Base-by-base conservation (phyloP, 2,888 invertebrate genomes). In the Stegana nigrithorax region DNA sequence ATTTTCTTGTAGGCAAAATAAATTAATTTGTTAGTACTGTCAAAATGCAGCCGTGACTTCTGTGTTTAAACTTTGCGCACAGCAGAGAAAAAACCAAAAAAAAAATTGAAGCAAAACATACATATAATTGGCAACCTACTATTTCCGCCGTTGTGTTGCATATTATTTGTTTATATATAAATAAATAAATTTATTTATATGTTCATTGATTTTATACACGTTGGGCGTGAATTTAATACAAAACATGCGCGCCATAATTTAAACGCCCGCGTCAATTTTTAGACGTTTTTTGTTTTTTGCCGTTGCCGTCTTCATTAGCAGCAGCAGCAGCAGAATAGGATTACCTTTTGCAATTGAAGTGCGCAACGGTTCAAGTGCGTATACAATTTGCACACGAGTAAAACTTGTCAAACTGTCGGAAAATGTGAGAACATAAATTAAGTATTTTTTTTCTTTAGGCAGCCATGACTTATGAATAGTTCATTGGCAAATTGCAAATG, bases 341-440 rank as follows among this genome's bases (percentile, higher is more conserved):
- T 7, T 29, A 7, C 29, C 5, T 29, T 29, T 29, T 29, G 5
- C 29, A 29, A 29, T 29, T 10, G 5, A 29, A 7, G 29, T 10
- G 42, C 14, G 2, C n/a, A n/a, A 2, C n/a, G 50, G 50, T 50
- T 50, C 50, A 50, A 50, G 50, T 50, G 26, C 50, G 50, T 50
- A 7, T 50, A 50, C 1, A 23, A 50, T 39, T n/a, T 39, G 14
- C 14, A 39, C 14, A 39, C 17, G 14, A n/a, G n/a, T n/a, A n/a
- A n/a, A n/a, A n/a, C n/a, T n/a, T n/a, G n/a, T n/a, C n/a, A n/a
- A n/a, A n/a, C n/a, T n/a, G n/a, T n/a, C n/a, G n/a, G n/a, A n/a
- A n/a, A n/a, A n/a, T n/a, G n/a, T n/a, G n/a, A n/a, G n/a, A n/a
- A n/a, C n/a, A n/a, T n/a, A n/a, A n/a, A n/a, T n/a, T n/a, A n/a